phyloP scores from a whole-genome alignment of 2,888 invertebrate genomes.

The Conistra vaccinii region DNA sequence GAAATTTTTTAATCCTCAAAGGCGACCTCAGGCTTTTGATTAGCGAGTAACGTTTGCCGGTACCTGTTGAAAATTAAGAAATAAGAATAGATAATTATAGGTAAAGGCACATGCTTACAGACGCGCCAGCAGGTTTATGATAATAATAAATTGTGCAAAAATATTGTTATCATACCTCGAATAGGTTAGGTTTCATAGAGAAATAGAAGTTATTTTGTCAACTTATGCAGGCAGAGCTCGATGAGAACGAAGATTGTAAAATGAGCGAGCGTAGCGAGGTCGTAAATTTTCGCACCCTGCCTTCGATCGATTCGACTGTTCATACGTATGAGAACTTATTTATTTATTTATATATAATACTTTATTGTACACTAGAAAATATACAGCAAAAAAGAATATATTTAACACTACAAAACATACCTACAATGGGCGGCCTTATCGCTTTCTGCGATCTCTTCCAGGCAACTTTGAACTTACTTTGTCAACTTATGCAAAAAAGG shows the following conservation, averaged over 20 bases:
- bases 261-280: too few species aligned
- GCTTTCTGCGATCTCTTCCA: too few species aligned
- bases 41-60: conserved; percentile 66
- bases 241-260: too few species aligned
- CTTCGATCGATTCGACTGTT: too few species aligned
- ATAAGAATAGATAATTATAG: neutral
- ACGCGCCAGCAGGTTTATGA: neutral
- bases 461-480: neutral
- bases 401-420: too few species aligned
- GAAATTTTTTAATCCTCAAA: conserved; percentile 57
- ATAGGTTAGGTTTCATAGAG: neutral
- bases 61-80: conserved; percentile 65
- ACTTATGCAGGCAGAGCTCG: too few species aligned
- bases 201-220: neutral
- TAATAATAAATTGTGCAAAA: neutral
- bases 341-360: too few species aligned
- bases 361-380: too few species aligned
- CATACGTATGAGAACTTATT: neutral
- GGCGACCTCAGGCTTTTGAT: conserved; percentile 62
- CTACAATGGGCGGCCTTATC: too few species aligned
- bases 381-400: too few species aligned
- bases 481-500: neutral
- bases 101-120: neutral
- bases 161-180: neutral
- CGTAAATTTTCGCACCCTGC: too few species aligned